Conservation (phyloP, 2,797 vertebrate genomes). For the Urosaurus nigricauda region DNA sequence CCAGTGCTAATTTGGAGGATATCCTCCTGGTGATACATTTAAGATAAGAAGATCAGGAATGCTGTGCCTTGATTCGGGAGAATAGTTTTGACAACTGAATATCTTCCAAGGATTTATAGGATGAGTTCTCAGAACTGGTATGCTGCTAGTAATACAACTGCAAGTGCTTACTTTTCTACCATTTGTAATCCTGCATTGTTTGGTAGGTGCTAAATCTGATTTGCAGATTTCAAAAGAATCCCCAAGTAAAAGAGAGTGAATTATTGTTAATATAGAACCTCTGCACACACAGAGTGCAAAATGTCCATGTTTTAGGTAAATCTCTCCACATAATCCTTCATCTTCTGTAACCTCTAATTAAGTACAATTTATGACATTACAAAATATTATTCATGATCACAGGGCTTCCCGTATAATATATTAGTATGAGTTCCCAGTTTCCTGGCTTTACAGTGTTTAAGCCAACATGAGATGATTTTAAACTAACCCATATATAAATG, state of each 20-base stretch:
- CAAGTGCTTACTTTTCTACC: neutral
- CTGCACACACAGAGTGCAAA: neutral
- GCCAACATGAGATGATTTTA: too few species aligned
- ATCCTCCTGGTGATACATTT: slow-evolving; percentile 22
- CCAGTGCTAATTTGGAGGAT: slow-evolving; percentile 43
- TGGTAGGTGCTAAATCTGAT: neutral
- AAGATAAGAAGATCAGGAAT: slow-evolving; percentile 38
- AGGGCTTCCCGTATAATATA: too few species aligned
- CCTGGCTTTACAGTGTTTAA: too few species aligned
- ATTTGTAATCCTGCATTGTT: neutral
- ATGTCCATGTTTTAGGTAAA: neutral
- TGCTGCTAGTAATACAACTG: neutral
- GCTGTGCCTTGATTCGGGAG: slow-evolving; percentile 54
- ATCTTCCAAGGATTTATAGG: slow-evolving; percentile 46
- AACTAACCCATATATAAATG: too few species aligned
- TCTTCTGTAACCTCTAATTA: too few species aligned
- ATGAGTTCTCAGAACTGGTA: slow-evolving; percentile 21
- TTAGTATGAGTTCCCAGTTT: too few species aligned
- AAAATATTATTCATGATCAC: too few species aligned
- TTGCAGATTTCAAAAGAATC: neutral
- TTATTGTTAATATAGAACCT: neutral
- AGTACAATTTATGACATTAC: too few species aligned
- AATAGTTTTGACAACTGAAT: slow-evolving; percentile 58
- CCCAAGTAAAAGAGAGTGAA: neutral
- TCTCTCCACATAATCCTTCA: neutral